Evolutionary conservation across 2,113 vertebrate species (phyloP).

Genomic region (Phoxinus phoxinus): DNA sequence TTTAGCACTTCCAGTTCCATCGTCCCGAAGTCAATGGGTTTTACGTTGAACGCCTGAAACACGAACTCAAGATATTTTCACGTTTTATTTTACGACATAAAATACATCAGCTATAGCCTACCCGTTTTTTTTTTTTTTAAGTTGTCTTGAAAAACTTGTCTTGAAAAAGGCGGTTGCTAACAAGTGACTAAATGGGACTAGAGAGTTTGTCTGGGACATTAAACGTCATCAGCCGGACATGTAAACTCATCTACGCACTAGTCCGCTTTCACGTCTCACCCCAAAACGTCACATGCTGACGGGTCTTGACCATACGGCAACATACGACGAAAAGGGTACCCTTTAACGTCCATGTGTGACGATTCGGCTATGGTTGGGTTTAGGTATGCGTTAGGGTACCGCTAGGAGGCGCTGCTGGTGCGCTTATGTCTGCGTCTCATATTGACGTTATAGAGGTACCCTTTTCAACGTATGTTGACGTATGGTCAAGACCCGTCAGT

Average conservation of each 20-base stretch:
- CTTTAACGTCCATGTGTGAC: too few relatives aligned
- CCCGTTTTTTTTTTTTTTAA: background rate
- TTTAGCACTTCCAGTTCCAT: background rate
- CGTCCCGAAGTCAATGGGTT: background rate
- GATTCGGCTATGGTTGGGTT: too few relatives aligned
- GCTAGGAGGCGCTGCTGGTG: too few relatives aligned
- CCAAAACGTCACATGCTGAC: too few relatives aligned
- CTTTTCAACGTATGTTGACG: too few relatives aligned
- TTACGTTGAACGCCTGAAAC: background rate
- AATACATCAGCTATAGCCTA: background rate
- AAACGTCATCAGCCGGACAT: background rate
- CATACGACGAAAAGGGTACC: too few relatives aligned
- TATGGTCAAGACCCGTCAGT: too few relatives aligned
- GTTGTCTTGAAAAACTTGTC: background rate
- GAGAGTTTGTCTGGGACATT: background rate
- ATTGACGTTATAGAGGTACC: too few relatives aligned
- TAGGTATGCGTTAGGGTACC: too few relatives aligned
- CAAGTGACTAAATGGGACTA: too few relatives aligned
- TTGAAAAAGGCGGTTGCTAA: background rate
- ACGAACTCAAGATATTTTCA: background rate
- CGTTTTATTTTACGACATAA: background rate
- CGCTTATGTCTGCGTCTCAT: too few relatives aligned
- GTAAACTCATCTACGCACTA: background rate
- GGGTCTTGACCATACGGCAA: too few relatives aligned
- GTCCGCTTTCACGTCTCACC: background rate